Base-by-base conservation (phyloP, 1,140 invertebrate genomes). In the Cylas formicarius region DNA sequence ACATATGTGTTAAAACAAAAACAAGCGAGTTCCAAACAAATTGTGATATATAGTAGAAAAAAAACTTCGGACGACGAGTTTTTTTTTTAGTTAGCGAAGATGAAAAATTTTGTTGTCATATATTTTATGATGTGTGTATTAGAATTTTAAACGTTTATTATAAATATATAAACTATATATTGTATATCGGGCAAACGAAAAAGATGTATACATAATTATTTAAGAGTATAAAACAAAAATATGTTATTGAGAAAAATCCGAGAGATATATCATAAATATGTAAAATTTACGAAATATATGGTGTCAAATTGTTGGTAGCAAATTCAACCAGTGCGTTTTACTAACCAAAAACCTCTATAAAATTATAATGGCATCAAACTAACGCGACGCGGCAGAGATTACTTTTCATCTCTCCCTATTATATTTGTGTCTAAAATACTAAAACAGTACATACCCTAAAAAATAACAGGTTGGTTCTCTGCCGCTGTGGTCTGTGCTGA, bases 111-210 rank as follows among this genome's bases (percentile, higher is more conserved):
- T 45, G 38, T 45, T 47, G 37, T 48, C n/a, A 48, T 48, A 48
- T 48, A 48, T 48, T 48, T 48, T 48, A 48, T 48, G 45, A 48
- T 29, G 39, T 48, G 45, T 48, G 39, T 48, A 48, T 43, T 48
- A 28, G 42, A 42, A 3, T 32, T 42, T 48, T 42, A 48, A 40
- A 32, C 36, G 23, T 43, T 38, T 48, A 48, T 48, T 48, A 38
- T 48, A 42, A 43, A n/a, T 48, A 48, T 48, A 42, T 26, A 48
- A 48, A 36, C n/a, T 36, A 35, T 39, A 28, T 17, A 31, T 16
- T 13, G 10, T 19, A n/a, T n/a, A n/a, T n/a, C n/a, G n/a, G n/a
- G n/a, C n/a, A n/a, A n/a, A n/a, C 23, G 22, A 37, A 10, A 20
- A 41, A 27, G 18, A 34, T 48, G 32, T 34, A 41, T 48, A 41